Percentiles rank a stretch among this genome's conserved stretches.
phyloP scores from a whole-genome alignment of 2,888 invertebrate genomes.

The Ectemnius lituratus region DNA sequence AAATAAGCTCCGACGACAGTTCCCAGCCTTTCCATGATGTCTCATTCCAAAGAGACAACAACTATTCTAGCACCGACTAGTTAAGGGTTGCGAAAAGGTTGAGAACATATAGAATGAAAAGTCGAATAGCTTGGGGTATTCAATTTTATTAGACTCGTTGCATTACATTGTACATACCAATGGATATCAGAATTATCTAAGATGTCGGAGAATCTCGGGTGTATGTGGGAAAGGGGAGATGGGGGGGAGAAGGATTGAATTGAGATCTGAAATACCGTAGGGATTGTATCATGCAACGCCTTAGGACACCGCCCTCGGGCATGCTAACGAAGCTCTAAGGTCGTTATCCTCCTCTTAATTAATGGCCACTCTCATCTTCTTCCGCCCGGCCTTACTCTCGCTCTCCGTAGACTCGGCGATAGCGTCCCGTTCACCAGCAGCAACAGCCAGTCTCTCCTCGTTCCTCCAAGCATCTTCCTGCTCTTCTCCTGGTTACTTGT shows the following conservation, averaged over 20 bases:
- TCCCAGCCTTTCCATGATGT: background rate
- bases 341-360: slow-evolving; percentile 63
- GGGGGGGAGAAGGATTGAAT: slow-evolving; percentile 22
- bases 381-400: slow-evolving; percentile 58
- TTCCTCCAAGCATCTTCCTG: slow-evolving; percentile 2
- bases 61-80: too few species aligned
- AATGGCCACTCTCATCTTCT: slow-evolving; percentile 61
- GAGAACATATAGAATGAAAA: too few species aligned
- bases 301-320: slow-evolving; percentile 52
- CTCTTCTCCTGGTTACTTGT: slow-evolving; percentile 5
- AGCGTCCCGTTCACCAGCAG: slow-evolving; percentile 17
- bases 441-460: background rate
- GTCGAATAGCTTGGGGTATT: too few species aligned
- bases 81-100: background rate
- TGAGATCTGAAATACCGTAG: slow-evolving; percentile 27
- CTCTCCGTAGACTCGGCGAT: slow-evolving; percentile 45
- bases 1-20: background rate
- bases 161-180: too few species aligned
- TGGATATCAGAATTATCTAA: too few species aligned
- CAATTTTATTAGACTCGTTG: too few species aligned
- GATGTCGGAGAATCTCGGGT: too few species aligned
- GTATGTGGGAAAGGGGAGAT: background rate
- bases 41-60: background rate
- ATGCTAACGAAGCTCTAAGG: slow-evolving; percentile 58
- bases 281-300: slow-evolving; percentile 33